These are phyloP conservation scores for Tenthredo distinguenda DNA, from an alignment of 2,888 invertebrate genomes.

Conservation along the genomic window DNA sequence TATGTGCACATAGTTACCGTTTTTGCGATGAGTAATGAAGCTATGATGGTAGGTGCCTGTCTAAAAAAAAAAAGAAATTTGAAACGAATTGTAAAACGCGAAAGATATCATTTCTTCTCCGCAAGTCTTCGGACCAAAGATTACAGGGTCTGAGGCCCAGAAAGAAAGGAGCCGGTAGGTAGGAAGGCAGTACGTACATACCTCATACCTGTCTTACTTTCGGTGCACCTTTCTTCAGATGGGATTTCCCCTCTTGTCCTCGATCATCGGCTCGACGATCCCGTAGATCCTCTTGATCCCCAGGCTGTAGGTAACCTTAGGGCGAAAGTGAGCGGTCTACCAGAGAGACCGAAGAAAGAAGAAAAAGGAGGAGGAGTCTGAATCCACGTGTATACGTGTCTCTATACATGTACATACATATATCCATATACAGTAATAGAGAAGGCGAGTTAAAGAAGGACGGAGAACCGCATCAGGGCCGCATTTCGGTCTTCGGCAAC, in stretches of 20 bases:
- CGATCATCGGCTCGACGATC: slow-evolving; percentile 43
- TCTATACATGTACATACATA: background rate
- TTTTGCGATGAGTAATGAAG: background rate
- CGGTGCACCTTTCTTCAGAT: slow-evolving; percentile 27
- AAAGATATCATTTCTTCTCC: background rate
- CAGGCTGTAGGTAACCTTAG: slow-evolving; percentile 51
- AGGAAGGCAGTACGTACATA: background rate
- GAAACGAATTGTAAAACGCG: background rate
- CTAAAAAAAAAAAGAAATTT: background rate
- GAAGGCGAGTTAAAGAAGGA: slow-evolving; percentile 48
- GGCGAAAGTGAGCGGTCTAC: slow-evolving; percentile 48
- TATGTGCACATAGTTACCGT: background rate
- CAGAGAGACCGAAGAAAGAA: slow-evolving; percentile 26
- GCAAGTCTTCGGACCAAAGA: background rate
- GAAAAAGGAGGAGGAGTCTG: slow-evolving; percentile 7
- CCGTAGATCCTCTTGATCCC: slow-evolving; percentile 47
- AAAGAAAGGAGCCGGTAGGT: slow-evolving; percentile 1
- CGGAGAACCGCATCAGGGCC: slow-evolving; percentile 21
- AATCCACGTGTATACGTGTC: background rate
- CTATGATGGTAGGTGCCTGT: background rate
- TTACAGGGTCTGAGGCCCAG: background rate
- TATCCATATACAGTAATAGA: slow-evolving; percentile 25
- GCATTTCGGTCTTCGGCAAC: background rate
- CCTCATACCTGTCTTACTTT: slow-evolving; percentile 30
- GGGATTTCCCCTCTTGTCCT: slow-evolving; percentile 31